These are phyloP conservation scores for Poeciliopsis paucimaculata DNA, from an alignment of 2,797 vertebrate genomes.

Conservation along the genomic window DNA sequence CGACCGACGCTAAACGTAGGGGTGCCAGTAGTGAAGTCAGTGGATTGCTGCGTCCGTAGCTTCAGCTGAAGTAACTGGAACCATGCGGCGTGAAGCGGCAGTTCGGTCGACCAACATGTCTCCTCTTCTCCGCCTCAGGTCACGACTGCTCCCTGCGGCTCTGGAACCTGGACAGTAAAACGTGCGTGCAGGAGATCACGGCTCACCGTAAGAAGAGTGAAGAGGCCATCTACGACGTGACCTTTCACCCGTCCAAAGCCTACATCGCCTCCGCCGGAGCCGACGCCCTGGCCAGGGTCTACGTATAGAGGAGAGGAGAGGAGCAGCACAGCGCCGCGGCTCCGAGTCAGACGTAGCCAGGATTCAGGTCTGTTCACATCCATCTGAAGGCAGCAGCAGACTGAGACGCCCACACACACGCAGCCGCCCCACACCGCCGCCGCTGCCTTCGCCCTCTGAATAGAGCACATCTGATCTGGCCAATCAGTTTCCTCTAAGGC, in stretches of 20 bases:
- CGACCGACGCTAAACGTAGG: too few species aligned
- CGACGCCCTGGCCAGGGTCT: constrained; percentile 97
- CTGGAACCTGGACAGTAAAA: constrained; percentile 99
- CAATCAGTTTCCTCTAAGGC: not conserved
- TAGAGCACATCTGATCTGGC: not conserved
- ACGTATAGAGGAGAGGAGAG: constrained; percentile 82
- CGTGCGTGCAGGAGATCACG: constrained; percentile 98
- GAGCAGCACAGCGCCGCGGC: not conserved
- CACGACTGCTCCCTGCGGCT: constrained; percentile 98
- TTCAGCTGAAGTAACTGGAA: not conserved
- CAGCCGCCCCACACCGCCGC: not conserved
- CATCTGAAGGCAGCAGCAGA: constrained; percentile 8
- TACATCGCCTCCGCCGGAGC: constrained; percentile 98
- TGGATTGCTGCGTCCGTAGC: not conserved
- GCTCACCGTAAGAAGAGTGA: constrained; percentile 98
- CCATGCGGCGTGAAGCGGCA: not conserved
- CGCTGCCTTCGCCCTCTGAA: not conserved
- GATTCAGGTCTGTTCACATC: constrained; percentile 58
- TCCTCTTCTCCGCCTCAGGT: constrained; percentile 75
- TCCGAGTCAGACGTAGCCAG: constrained; percentile 22
- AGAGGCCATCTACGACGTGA: constrained; percentile 98
- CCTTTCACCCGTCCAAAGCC: constrained; percentile 99
- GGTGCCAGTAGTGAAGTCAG: too few species aligned
- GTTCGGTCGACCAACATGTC: not conserved
- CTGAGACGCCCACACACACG: not conserved